These are phyloP conservation scores for Listrodromus nycthemerus DNA, from an alignment of 2,888 invertebrate species.

Conservation along the genomic window DNA sequence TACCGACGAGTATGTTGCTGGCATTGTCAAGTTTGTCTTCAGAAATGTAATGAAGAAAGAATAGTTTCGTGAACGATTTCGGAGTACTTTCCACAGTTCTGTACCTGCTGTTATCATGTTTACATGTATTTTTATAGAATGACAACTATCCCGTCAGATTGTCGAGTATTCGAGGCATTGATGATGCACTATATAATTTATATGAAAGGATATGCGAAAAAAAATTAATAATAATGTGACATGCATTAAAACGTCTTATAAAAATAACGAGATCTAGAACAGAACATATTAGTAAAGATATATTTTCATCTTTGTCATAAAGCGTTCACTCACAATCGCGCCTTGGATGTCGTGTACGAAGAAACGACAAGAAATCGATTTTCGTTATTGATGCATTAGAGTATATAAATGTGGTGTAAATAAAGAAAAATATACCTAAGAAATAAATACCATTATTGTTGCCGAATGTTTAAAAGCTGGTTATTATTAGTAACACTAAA, in stretches of 20 bases:
- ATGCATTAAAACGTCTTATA: not conserved
- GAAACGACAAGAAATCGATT: slow-evolving; percentile 16
- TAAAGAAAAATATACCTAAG: slow-evolving; percentile 22
- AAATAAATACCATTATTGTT: slow-evolving; percentile 12
- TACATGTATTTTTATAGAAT: slow-evolving; percentile 60
- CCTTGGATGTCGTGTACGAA: slow-evolving; percentile 45
- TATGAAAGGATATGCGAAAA: not conserved
- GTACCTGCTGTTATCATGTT: slow-evolving; percentile 56
- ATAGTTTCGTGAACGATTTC: slow-evolving; percentile 4
- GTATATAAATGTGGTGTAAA: slow-evolving; percentile 17
- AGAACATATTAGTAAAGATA: not conserved
- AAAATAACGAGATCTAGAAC: slow-evolving; percentile 2
- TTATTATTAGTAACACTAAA: not conserved
- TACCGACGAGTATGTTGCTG: slow-evolving; percentile 22
- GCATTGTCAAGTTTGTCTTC: slow-evolving; percentile 19
- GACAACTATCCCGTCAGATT: slow-evolving; percentile 21
- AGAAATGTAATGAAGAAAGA: not conserved
- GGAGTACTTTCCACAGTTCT: slow-evolving; percentile 27
- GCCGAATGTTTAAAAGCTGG: not conserved
- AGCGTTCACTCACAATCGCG: slow-evolving; percentile 46
- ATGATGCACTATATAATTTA: slow-evolving; percentile 20
- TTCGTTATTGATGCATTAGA: slow-evolving; percentile 4
- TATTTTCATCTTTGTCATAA: slow-evolving; percentile 31
- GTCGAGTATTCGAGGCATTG: slow-evolving; percentile 10
- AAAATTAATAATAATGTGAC: slow-evolving; percentile 20